Conservation (phyloP, 2,888 invertebrate genomes). For the Heliconius sara region DNA sequence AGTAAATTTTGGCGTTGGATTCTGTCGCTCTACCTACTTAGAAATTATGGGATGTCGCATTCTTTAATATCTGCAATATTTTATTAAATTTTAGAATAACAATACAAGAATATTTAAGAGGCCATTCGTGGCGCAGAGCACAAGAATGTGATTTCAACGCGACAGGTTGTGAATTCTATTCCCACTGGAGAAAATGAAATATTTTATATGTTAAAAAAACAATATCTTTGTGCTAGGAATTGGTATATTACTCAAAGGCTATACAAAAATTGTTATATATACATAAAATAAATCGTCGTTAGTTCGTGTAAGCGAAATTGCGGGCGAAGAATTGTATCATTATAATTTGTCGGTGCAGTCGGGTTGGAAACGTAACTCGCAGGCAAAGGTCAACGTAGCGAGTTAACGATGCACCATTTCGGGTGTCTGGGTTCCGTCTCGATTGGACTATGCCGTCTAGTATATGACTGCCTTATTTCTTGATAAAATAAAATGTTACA, state of each 20-base stretch:
- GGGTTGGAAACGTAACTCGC: neutral
- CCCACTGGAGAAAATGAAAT: too few relatives aligned
- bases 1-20: neutral
- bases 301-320: neutral
- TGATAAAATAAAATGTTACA: neutral
- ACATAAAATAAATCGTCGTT: too few relatives aligned
- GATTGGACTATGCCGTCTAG: neutral
- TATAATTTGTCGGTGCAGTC: neutral
- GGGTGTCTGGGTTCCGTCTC: constrained; percentile 14
- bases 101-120: too few relatives aligned
- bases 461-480: neutral
- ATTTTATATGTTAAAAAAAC: too few relatives aligned
- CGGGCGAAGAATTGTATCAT: neutral
- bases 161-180: too few relatives aligned
- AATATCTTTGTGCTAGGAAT: too few relatives aligned
- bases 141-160: too few relatives aligned
- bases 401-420: constrained; percentile 24
- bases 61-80: too few relatives aligned
- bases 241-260: neutral
- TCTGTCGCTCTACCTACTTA: neutral
- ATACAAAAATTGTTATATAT: neutral
- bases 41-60: neutral
- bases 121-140: too few relatives aligned
- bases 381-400: constrained; percentile 18
- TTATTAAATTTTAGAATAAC: too few relatives aligned